Percentiles rank a stretch among this genome's conserved stretches.
These are phyloP conservation scores for Pinna nobilis DNA, from an alignment of 1,140 invertebrate species.

Conservation along the genomic window DNA sequence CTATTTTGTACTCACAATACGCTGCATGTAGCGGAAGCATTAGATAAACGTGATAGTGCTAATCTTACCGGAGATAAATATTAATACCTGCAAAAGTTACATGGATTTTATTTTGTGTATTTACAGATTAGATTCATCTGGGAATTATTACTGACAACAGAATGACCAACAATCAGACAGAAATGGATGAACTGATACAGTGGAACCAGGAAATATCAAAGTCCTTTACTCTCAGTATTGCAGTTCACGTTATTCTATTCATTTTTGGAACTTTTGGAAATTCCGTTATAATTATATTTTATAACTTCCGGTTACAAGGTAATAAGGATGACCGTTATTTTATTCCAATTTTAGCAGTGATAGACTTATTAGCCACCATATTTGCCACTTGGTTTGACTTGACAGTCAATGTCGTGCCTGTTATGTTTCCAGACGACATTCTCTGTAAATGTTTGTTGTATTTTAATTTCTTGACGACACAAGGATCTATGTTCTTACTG, in stretches of 20 bases:
- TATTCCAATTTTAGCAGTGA: conserved; percentile 17
- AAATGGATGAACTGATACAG: no score
- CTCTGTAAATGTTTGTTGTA: conserved; percentile 11
- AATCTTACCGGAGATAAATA: no score
- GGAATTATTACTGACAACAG: no score
- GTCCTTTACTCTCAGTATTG: conserved; percentile 1
- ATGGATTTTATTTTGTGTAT: no score
- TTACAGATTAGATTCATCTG: no score
- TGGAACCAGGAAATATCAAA: conserved; percentile 9
- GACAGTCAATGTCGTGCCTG: conserved; percentile 6
- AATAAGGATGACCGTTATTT: conserved; percentile 22
- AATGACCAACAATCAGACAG: no score
- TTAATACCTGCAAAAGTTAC: no score
- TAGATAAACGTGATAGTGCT: no score
- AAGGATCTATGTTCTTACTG: conserved; percentile 16
- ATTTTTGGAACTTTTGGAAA: conserved; percentile 13
- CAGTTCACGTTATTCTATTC: conserved; percentile 10
- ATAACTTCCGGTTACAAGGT: conserved; percentile 13
- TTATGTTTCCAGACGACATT: conserved; percentile 8
- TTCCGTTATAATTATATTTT: conserved; percentile 9
- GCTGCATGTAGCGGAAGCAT: no score
- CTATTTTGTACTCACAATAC: no score
- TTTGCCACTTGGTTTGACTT: conserved; percentile 16
- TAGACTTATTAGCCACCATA: conserved; percentile 6
- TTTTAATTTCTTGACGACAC: conserved; percentile 9